Evolutionary conservation across 2,797 vertebrate species (phyloP).

Genomic region (Acestrorhynchus altus): DNA sequence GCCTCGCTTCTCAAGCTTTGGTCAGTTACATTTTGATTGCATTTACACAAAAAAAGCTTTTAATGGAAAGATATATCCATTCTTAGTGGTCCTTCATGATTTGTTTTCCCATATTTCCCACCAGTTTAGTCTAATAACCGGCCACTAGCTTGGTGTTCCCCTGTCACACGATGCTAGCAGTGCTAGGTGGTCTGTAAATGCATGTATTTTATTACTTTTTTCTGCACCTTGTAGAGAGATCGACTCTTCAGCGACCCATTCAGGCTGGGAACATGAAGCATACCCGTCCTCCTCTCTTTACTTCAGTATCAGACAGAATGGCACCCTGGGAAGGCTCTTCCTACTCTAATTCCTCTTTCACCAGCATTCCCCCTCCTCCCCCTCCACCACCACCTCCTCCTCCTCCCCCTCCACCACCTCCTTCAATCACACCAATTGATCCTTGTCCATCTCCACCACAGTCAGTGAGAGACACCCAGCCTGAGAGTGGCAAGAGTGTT

Average conservation of each 20-base stretch:
- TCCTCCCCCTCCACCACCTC: conserved; percentile 32
- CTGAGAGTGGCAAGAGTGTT: conserved; percentile 39
- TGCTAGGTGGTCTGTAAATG: no score
- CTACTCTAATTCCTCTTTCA: conserved; percentile 74
- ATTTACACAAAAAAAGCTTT: no score
- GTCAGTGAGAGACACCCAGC: conserved; percentile 17
- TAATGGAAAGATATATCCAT: no score
- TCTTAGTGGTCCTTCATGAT: not conserved
- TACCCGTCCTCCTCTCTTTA: conserved; percentile 48
- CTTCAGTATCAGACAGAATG: conserved; percentile 64
- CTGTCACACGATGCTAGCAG: no score
- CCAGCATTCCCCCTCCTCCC: conserved; percentile 60
- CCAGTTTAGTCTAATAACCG: no score
- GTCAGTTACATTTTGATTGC: no score
- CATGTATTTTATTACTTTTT: not conserved
- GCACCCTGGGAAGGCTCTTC: conserved; percentile 71
- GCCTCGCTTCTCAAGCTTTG: no score
- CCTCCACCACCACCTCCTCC: conserved; percentile 52
- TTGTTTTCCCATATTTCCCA: not conserved
- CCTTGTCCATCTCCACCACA: conserved; percentile 46
- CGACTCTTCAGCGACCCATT: conserved; percentile 49
- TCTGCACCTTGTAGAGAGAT: conserved; percentile 57
- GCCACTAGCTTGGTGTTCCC: no score
- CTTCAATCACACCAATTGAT: conserved; percentile 41
- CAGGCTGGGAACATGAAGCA: conserved; percentile 54